These are phyloP conservation scores for Stylophora pistillata DNA, from an alignment of 64 coral and sea anemone species.

Conservation along the genomic window DNA sequence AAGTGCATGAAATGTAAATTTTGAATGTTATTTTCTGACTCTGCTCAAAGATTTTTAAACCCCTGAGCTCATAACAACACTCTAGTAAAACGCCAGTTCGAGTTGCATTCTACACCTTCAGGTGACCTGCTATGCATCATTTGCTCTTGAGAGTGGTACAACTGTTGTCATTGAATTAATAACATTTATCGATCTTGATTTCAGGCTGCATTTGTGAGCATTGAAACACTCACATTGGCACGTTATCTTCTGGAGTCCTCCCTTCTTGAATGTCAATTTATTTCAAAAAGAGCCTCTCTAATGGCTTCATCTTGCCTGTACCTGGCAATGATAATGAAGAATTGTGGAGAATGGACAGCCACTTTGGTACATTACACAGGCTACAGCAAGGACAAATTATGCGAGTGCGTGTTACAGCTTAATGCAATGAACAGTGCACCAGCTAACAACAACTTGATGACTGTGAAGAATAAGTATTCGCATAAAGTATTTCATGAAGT, in stretches of 20 bases:
- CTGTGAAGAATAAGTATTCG: constrained; percentile 92
- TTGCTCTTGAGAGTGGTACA: too few relatives aligned
- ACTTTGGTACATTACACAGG: constrained; percentile 94
- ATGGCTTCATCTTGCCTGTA: constrained; percentile 82
- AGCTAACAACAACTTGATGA: constrained; percentile 90
- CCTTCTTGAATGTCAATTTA: constrained; percentile 76
- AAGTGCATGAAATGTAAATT: neutral
- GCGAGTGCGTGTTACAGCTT: constrained; percentile 71
- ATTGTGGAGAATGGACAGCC: constrained; percentile 76
- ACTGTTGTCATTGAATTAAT: too few relatives aligned
- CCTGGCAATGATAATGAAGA: constrained; percentile 85
- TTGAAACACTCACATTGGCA: constrained; percentile 89
- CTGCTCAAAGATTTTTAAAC: too few relatives aligned
- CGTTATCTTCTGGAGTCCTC: constrained; percentile 90
- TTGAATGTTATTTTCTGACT: neutral
- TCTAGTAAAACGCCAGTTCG: too few relatives aligned
- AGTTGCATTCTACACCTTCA: too few relatives aligned
- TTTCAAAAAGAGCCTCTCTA: constrained; percentile 70
- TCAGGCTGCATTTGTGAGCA: constrained; percentile 81
- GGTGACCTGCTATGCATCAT: too few relatives aligned
- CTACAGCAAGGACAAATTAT: constrained; percentile 72
- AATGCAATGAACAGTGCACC: constrained; percentile 85
- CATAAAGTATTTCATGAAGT: constrained; percentile 93
- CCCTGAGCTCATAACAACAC: too few relatives aligned
- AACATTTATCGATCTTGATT: neutral